Conservation (phyloP, 2,797 vertebrate species). For the Sylvia borin region DNA sequence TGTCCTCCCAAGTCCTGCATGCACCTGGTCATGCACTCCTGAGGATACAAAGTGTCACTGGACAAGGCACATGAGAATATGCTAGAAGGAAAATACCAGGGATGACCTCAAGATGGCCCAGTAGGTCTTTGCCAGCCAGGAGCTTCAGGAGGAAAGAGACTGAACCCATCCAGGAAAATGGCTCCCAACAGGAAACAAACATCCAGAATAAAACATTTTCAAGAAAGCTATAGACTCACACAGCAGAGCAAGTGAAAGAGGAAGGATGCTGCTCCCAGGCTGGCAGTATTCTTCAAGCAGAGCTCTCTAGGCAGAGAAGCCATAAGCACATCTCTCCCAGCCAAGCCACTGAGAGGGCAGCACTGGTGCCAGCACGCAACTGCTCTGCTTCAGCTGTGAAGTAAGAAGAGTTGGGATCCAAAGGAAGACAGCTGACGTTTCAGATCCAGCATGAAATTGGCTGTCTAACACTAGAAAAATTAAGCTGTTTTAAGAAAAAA, state of each 20-base stretch:
- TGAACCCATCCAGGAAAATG: slow-evolving; percentile 53
- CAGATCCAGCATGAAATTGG: background rate
- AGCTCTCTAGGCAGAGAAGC: background rate
- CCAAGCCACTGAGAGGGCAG: background rate
- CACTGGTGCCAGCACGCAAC: background rate
- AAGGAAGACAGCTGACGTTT: background rate
- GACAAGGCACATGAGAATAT: background rate
- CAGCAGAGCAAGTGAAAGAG: background rate
- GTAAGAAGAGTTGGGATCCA: background rate
- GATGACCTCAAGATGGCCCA: slow-evolving; percentile 70
- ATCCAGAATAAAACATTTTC: slow-evolving; percentile 21
- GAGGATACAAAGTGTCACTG: background rate
- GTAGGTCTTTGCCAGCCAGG: slow-evolving; percentile 57
- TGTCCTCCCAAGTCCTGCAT: background rate
- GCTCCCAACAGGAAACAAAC: slow-evolving; percentile 49
- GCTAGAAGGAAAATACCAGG: slow-evolving; percentile 63
- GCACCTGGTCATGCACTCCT: background rate
- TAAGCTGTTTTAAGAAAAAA: background rate
- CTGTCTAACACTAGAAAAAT: background rate
- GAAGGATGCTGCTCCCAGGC: background rate
- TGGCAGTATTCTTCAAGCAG: slow-evolving; percentile 23
- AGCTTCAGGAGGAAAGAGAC: slow-evolving; percentile 25
- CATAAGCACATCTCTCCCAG: background rate
- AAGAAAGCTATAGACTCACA: background rate
- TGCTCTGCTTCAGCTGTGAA: background rate